A percentile compares a stretch with the other conserved stretches of the same genome.
These are phyloP conservation scores for Spatulosminthurus flaviceps DNA, from an alignment of 2,888 invertebrate genomes.

Conservation along the genomic window DNA sequence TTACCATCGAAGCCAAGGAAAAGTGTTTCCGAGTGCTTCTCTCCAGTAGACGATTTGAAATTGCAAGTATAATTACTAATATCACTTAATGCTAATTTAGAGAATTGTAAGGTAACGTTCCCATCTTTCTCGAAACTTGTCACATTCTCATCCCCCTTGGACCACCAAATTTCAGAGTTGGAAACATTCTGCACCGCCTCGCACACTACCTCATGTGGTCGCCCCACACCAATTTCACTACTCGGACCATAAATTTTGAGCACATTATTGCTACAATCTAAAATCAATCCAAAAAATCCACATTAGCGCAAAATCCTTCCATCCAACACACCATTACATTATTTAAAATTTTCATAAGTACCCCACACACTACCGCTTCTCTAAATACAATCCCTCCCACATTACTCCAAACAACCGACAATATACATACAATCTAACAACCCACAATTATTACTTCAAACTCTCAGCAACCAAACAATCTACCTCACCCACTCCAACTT, in stretches of 20 bases:
- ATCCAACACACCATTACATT: not conserved
- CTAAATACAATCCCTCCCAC: no score
- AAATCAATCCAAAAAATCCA: not conserved
- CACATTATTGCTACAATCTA: constrained; percentile 39
- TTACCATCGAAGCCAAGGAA: constrained; percentile 56
- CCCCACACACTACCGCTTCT: no score
- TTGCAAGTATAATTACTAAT: constrained; percentile 77
- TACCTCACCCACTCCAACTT: no score
- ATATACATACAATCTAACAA: no score
- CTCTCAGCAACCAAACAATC: no score
- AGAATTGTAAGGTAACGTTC: constrained; percentile 71
- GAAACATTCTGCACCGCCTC: constrained; percentile 64
- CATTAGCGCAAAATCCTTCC: not conserved
- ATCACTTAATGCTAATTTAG: constrained; percentile 74
- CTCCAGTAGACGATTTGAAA: constrained; percentile 61
- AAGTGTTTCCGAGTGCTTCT: constrained; percentile 47
- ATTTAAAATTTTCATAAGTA: not conserved
- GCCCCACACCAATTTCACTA: constrained; percentile 3
- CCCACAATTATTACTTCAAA: no score
- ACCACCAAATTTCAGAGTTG: constrained; percentile 72
- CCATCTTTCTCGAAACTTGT: constrained; percentile 72
- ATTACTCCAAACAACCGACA: no score
- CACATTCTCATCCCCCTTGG: constrained; percentile 70
- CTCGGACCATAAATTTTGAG: constrained; percentile 20
- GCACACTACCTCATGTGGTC: constrained; percentile 28